phyloP scores from a whole-genome alignment of 2,797 vertebrate species.

The Dendrocincla tyrannina region DNA sequence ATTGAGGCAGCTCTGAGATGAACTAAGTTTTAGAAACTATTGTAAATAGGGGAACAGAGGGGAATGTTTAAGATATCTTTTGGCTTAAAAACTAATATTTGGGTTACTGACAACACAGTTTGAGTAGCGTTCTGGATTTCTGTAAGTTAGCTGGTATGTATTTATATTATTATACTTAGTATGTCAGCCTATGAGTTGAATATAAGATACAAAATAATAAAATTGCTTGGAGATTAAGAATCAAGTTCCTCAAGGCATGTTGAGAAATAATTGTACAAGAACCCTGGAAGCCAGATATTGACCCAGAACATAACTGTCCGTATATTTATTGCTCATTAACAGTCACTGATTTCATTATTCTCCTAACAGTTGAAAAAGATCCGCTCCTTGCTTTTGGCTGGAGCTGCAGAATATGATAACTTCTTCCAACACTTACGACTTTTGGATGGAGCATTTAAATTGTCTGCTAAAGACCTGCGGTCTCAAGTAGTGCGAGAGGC shows the following conservation, averaged over 20 bases:
- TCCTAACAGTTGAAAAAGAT: slow-evolving; percentile 90
- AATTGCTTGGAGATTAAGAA: not conserved
- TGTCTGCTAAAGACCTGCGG: slow-evolving; percentile 95
- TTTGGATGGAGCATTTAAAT: slow-evolving; percentile 90
- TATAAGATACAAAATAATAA: not conserved
- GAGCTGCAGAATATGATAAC: slow-evolving; percentile 90
- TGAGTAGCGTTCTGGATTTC: not conserved
- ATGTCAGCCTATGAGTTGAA: not conserved
- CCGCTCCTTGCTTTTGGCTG: slow-evolving; percentile 90
- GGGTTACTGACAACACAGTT: not conserved
- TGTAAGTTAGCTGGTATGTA: not conserved
- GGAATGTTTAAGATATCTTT: not conserved
- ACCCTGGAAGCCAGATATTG: not conserved
- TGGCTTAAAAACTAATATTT: not conserved
- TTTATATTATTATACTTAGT: not conserved
- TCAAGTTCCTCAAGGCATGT: not conserved
- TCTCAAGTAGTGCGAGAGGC: slow-evolving; percentile 98
- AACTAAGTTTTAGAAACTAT: not conserved
- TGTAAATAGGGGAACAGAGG: not conserved
- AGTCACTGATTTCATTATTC: not conserved
- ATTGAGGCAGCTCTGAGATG: not conserved
- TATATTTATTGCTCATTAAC: not conserved
- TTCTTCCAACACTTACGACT: slow-evolving; percentile 94
- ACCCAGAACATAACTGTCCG: not conserved
- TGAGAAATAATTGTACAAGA: not conserved